These are phyloP conservation scores for Clarias fuscus DNA, from an alignment of 2,797 vertebrate species.

Conservation along the genomic window DNA sequence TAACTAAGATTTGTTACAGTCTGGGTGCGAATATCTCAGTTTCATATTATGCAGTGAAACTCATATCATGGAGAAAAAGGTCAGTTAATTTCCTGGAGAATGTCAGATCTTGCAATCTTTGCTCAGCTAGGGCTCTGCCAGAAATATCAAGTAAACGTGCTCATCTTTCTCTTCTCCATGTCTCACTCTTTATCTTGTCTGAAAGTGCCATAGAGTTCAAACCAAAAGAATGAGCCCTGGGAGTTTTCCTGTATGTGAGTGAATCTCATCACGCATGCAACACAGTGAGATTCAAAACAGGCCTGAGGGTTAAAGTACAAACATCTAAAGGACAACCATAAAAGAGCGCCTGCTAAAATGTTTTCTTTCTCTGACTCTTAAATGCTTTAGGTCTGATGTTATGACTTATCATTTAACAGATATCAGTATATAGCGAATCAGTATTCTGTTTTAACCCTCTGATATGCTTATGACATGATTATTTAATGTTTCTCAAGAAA, in stretches of 20 bases:
- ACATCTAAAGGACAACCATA: not conserved
- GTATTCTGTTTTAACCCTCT: not conserved
- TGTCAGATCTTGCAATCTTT: conserved; percentile 10
- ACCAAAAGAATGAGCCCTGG: not conserved
- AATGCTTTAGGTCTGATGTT: not conserved
- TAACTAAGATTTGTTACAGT: conserved; percentile 1
- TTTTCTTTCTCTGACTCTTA: not conserved
- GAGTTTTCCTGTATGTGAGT: not conserved
- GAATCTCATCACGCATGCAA: not conserved
- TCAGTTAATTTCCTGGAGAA: conserved; percentile 15
- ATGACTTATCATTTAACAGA: not conserved
- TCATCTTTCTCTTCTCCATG: not conserved
- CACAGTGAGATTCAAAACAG: not conserved
- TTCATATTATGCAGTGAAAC: not conserved
- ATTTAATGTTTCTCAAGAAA: not conserved
- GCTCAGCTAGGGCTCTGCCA: not conserved
- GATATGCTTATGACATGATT: not conserved
- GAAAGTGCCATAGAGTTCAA: conserved; percentile 11
- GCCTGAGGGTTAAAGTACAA: not conserved
- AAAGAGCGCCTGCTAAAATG: not conserved
- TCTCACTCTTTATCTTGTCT: conserved; percentile 16
- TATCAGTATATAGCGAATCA: not conserved
- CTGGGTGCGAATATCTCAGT: not conserved
- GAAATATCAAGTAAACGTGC: not conserved
- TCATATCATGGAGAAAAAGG: conserved; percentile 16